Evolutionary conservation across 2,113 vertebrate genomes (phyloP), one percentile per base, ranked within the genome.

Genomic region (Oncorhynchus keta): DNA sequence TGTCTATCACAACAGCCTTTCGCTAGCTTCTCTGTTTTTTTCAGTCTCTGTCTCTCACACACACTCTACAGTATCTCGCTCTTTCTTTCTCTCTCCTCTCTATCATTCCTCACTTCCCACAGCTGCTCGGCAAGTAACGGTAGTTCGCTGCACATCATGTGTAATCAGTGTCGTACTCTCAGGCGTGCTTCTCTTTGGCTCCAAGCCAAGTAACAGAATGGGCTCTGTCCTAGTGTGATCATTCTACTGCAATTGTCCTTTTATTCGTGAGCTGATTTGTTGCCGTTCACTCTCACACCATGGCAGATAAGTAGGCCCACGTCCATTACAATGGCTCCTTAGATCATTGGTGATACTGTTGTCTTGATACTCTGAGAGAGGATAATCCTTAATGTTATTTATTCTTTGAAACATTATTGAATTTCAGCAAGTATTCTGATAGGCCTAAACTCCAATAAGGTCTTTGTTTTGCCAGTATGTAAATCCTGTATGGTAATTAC

Each of bases 41-140:
- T 45, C 32, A 20, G 12, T 67, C 65, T 24, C 14, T 67, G 22
- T 67, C 14, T 68, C 67, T 39, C 32, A 32, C 7, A 18, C 26
- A 66, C 13, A 49, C 7, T 3, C 3, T 18, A 55, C 12, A 55
- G 51, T 48, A 5, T 64, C 59, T 67, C 9, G 74, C 39, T 80
- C 70, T 65, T 45, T 79, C 55, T 80, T 71, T 39, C 57, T 64
- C 20, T 26, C 32, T 12, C 8, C 62, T 39, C n/a, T 80, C 68
- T 48, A 68, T 70, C 45, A 14, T 48, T 81, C 70, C 24, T 26
- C n/a, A 8, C 22, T 35, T 68, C 22, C 67, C 22, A 6, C 61
- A 64, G 20, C 20, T 64, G 20, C n/a, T 28, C 32, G 28, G 26
- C 28, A 14, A 12, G 24, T 35, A 64, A 61, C 59, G 26, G 20